phyloP scores from a whole-genome alignment of 2,888 invertebrate genomes.

The Nycteola revayana region DNA sequence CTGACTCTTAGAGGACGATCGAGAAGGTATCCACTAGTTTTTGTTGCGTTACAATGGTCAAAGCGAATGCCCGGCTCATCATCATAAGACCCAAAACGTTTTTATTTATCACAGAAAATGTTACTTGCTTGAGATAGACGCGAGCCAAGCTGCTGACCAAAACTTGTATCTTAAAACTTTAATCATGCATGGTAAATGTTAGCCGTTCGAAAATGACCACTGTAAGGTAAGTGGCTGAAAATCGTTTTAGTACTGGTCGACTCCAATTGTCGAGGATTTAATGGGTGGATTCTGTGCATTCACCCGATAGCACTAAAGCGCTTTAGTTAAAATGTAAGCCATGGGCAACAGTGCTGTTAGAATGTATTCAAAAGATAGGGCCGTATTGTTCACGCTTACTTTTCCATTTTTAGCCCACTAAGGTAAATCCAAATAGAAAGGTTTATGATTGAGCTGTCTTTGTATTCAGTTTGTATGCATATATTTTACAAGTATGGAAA shows the following conservation, averaged over 20 bases:
- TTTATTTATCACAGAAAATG: no score
- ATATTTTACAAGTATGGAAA: no score
- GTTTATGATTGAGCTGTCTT: no score
- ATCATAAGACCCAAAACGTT: no score
- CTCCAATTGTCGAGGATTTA: slow-evolving; percentile 45
- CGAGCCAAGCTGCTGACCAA: no score
- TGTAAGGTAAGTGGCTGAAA: slow-evolving; percentile 46
- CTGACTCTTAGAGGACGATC: slow-evolving; percentile 31
- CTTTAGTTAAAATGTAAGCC: slow-evolving; percentile 39
- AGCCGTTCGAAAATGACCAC: slow-evolving; percentile 42
- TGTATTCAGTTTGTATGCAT: no score
- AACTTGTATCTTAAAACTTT: no score
- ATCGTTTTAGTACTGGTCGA: slow-evolving; percentile 45
- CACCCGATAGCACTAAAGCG: slow-evolving; percentile 32
- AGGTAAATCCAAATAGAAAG: no score
- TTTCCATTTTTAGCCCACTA: no score
- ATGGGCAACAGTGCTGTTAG: slow-evolving; percentile 34
- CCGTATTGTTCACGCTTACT: no score
- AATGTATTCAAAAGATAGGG: slow-evolving; percentile 37
- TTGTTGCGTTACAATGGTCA: slow-evolving; percentile 31
- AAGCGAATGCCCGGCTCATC: no score
- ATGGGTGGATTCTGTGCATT: slow-evolving; percentile 42
- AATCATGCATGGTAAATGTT: slow-evolving; percentile 51
- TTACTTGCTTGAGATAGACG: no score
- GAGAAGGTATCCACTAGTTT: slow-evolving; percentile 35